phyloP scores from a whole-genome alignment of 2,888 invertebrate species.

The Micoletzkya japonica region DNA sequence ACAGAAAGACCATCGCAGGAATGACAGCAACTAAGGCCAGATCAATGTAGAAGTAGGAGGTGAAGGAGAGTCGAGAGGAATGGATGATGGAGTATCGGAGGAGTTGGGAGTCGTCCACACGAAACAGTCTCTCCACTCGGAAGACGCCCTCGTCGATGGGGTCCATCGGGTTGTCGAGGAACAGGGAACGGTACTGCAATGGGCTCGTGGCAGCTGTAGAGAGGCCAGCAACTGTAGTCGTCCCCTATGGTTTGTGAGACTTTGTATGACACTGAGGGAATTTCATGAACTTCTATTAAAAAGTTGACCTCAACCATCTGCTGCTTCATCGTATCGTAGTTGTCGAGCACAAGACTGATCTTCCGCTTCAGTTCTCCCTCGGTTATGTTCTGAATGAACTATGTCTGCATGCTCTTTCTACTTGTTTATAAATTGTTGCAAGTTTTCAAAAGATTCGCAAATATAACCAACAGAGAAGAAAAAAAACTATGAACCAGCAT shows the following conservation, averaged over 20 bases:
- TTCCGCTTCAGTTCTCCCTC: conserved; percentile 7
- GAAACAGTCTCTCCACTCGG: conserved; percentile 7
- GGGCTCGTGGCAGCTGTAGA: too few relatives aligned
- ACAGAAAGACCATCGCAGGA: too few relatives aligned
- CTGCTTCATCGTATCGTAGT: neutral
- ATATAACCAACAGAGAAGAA: too few relatives aligned
- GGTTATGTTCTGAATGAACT: conserved; percentile 9
- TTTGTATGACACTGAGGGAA: neutral
- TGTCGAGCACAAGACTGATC: conserved; percentile 8
- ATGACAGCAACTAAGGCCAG: too few relatives aligned
- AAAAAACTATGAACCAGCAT: too few relatives aligned
- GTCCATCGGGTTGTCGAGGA: conserved; percentile 16
- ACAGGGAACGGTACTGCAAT: conserved; percentile 24
- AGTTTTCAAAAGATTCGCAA: too few relatives aligned
- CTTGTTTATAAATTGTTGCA: neutral
- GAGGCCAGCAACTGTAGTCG: too few relatives aligned
- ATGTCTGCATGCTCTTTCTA: too few relatives aligned
- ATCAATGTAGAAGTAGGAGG: too few relatives aligned
- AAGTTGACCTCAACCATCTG: neutral
- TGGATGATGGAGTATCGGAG: too few relatives aligned
- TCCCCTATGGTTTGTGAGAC: too few relatives aligned
- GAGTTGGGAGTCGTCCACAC: conserved; percentile 12
- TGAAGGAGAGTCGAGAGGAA: too few relatives aligned
- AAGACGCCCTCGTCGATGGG: conserved; percentile 20
- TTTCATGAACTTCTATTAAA: neutral